Evolutionary conservation across 1,140 invertebrate genomes (phyloP).

Genomic region (Leptopilina boulardi): DNA sequence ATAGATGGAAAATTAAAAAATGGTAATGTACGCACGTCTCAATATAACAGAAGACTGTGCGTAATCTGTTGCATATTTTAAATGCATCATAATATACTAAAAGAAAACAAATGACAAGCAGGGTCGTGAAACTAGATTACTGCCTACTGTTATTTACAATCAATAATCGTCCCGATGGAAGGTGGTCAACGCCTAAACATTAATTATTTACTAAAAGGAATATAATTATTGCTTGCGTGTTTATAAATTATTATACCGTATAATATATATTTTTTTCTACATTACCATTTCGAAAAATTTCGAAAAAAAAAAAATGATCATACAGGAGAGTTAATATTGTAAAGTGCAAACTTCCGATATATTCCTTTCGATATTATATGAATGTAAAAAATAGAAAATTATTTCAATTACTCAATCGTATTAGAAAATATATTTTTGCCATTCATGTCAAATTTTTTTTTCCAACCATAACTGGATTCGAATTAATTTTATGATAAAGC

Average conservation of each 20-base stretch:
- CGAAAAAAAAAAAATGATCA: too few relatives aligned
- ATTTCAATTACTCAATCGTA: slow-evolving; percentile 7
- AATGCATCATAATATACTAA: not conserved
- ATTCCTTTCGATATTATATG: too few relatives aligned
- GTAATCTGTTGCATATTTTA: not conserved
- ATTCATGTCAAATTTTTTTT: slow-evolving; percentile 1
- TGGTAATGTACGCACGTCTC: too few relatives aligned
- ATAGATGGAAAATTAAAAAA: too few relatives aligned
- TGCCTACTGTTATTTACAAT: slow-evolving; percentile 24
- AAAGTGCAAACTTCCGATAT: slow-evolving; percentile 6
- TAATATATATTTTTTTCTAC: not conserved
- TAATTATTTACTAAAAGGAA: slow-evolving; percentile 28
- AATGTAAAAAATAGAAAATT: too few relatives aligned
- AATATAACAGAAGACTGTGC: too few relatives aligned
- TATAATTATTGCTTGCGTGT: slow-evolving; percentile 14
- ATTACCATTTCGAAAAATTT: too few relatives aligned
- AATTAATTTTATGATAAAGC: slow-evolving; percentile 28
- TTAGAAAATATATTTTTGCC: not conserved
- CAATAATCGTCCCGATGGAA: slow-evolving; percentile 13
- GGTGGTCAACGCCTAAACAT: slow-evolving; percentile 18
- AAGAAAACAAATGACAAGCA: slow-evolving; percentile 7
- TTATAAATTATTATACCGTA: not conserved
- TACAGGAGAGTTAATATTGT: not conserved
- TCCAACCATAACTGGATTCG: not conserved
- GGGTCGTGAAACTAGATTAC: slow-evolving; percentile 5